Percentiles rank a stretch among this genome's conserved stretches.
These are phyloP conservation scores for Bombus pyrosoma DNA, from an alignment of 1,140 invertebrate genomes.

Conservation along the genomic window DNA sequence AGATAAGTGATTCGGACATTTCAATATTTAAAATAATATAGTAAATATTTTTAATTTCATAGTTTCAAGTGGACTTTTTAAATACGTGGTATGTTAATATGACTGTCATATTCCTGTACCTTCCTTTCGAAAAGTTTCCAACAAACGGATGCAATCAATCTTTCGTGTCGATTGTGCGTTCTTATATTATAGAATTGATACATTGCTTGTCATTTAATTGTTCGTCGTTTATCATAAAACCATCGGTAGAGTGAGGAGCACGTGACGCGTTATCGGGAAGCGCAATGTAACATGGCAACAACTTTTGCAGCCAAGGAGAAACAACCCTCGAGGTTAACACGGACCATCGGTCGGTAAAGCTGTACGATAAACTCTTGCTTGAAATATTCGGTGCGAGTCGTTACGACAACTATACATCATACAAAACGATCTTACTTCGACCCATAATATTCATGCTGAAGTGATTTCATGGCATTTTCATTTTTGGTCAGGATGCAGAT, in stretches of 20 bases:
- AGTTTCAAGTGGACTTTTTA: not conserved
- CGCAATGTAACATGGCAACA: slow-evolving; percentile 26
- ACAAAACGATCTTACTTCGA: slow-evolving; percentile 61
- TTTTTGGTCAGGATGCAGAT: slow-evolving; percentile 46
- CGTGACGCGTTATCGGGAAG: slow-evolving; percentile 29
- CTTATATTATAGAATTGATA: not conserved
- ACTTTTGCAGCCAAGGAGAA: slow-evolving; percentile 36
- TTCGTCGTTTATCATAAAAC: not conserved
- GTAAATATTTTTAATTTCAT: not conserved
- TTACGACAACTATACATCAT: slow-evolving; percentile 60
- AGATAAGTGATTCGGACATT: not conserved
- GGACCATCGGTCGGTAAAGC: slow-evolving; percentile 46
- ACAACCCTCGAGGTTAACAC: slow-evolving; percentile 47
- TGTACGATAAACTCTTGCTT: slow-evolving; percentile 56
- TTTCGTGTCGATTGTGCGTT: not conserved
- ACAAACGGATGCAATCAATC: not conserved
- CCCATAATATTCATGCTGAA: slow-evolving; percentile 53
- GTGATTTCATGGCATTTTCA: slow-evolving; percentile 60
- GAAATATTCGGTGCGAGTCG: slow-evolving; percentile 59
- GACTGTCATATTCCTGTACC: not conserved
- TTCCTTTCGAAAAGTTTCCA: not conserved
- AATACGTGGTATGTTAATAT: not conserved
- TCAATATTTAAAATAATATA: not conserved
- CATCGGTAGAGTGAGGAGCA: not conserved
- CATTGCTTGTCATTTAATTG: not conserved